Evolutionary conservation across 2,113 vertebrate species (phyloP), one percentile per base, ranked within the genome.

Genomic region (Siphamia tubifer): DNA sequence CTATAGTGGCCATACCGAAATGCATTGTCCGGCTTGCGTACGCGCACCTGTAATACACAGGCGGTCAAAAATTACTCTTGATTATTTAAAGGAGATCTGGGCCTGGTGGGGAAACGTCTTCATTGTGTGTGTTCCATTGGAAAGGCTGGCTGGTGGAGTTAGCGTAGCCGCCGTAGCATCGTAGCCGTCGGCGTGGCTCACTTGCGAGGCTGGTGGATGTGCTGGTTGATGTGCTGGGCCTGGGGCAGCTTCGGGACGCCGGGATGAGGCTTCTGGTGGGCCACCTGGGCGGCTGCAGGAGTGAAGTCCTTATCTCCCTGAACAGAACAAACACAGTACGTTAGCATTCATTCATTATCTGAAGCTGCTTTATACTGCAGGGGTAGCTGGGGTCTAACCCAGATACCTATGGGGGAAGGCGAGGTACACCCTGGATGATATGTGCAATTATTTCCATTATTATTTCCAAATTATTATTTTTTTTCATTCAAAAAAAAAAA

Each of bases 301-400:
- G 98, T 96, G 88, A 99, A 99, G 91, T 99, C 98, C 82, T 96
- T 98, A 89, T 99, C 96, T 1, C 98, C 98, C 98, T 99, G 89
- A 42, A 48, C n/a, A 52, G 7, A 47, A 65, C 30, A 75, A 15
- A 67, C n/a, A 6, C 52, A 58, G 23, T 51, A n/a, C n/a, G n/a
- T n/a, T n/a, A n/a, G n/a, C n/a, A n/a, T n/a, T n/a, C 21, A 65
- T 17, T 11, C 11, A 23, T 13, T 12, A 16, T 11, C 12, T 19
- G n/a, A n/a, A n/a, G n/a, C n/a, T n/a, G n/a, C n/a, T n/a, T n/a
- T n/a, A n/a, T n/a, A n/a, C n/a, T n/a, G n/a, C n/a, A n/a, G n/a
- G n/a, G n/a, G n/a, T n/a, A n/a, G n/a, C n/a, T n/a, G n/a, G n/a
- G n/a, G n/a, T n/a, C n/a, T n/a, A n/a, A n/a, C n/a, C n/a, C n/a